A percentile compares a stretch with the other conserved stretches of the same genome.
phyloP scores from a whole-genome alignment of 2,888 invertebrate genomes.

The Monochamus alternatus region DNA sequence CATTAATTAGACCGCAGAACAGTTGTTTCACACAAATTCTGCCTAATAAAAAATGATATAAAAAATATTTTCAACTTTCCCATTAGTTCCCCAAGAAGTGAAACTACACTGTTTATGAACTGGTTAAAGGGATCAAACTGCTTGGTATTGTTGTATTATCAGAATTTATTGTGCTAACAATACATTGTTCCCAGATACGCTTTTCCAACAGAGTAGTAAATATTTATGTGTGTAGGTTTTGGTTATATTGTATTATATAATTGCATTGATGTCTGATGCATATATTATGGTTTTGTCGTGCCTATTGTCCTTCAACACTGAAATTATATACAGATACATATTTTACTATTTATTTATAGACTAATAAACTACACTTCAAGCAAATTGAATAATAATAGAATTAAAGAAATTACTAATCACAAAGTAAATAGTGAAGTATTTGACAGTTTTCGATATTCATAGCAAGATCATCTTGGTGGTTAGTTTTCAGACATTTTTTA shows the following conservation, averaged over 20 bases:
- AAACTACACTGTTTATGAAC: slow-evolving; percentile 55
- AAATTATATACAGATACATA: slow-evolving; percentile 40
- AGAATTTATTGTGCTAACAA: slow-evolving; percentile 54
- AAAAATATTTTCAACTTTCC: no score
- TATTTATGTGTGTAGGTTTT: slow-evolving; percentile 54
- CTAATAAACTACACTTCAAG: slow-evolving; percentile 33
- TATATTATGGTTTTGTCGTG: slow-evolving; percentile 50
- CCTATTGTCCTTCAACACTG: slow-evolving; percentile 52
- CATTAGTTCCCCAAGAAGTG: slow-evolving; percentile 37
- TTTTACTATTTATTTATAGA: slow-evolving; percentile 36
- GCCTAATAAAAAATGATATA: no score
- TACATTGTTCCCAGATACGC: slow-evolving; percentile 55
- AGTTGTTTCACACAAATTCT: no score
- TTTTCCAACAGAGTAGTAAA: slow-evolving; percentile 54
- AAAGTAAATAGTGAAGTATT: no score
- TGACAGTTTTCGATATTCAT: no score
- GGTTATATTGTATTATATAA: slow-evolving; percentile 52
- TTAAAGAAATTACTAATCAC: no score
- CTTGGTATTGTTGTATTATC: slow-evolving; percentile 58
- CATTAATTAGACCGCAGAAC: no score
- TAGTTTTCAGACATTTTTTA: no score
- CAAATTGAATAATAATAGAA: slow-evolving; percentile 36
- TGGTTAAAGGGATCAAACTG: slow-evolving; percentile 50
- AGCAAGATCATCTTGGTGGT: no score
- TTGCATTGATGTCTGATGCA: slow-evolving; percentile 53